phyloP scores from a whole-genome alignment of 2,113 vertebrate genomes.

The zebrafish (Danio rerio) region GRCz12tu NC_133176.1:27114501-27115000 shows the following conservation, averaged over 20 bases:
- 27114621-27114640: conserved; percentile 98
- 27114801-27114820: conserved; percentile 88
- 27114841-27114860: conserved; percentile 76
- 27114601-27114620: conserved; percentile 94
- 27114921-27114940: background rate
- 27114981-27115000: conserved; percentile 62
- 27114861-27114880: background rate
- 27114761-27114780: conserved; percentile 87
- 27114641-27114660: conserved; percentile 96
- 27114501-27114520: conserved; percentile 98
- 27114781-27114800: conserved; percentile 93
- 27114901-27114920: conserved; percentile 60
- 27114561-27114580: conserved; percentile 95
- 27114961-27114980: conserved; percentile 68
- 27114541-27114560: conserved; percentile 89
- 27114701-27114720: conserved; percentile 95
- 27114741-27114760: conserved; percentile 93
- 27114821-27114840: conserved; percentile 88
- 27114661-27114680: conserved; percentile 95
- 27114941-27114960: conserved; percentile 56
- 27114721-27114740: conserved; percentile 96
- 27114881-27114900: conserved; percentile 52
- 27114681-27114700: conserved; percentile 95
- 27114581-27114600: conserved; percentile 92
- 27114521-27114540: conserved; percentile 95